Base-by-base conservation (phyloP, 2,797 vertebrate species). In the Macrochelys suwanniensis region DNA sequence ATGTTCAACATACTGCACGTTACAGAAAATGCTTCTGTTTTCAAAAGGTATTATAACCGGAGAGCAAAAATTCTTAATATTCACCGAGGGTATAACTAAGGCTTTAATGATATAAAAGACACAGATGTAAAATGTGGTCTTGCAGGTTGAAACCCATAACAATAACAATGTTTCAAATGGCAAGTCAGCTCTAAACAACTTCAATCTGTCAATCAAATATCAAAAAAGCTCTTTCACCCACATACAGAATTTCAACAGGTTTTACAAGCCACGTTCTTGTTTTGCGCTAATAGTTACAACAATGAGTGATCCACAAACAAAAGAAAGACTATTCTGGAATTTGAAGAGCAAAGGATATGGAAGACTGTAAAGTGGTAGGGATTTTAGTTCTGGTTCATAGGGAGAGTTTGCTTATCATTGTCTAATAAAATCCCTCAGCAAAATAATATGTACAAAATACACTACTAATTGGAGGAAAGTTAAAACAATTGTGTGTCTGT, bases 121-220 rank as follows among this genome's bases (percentile, higher is more conserved):
- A 94, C 51, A 79, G 87, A 86, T 1, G 11, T 89, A 97, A 19
- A 61, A 79, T 89, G 89, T 53, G 89, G 7, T 74, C 31, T 95
- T 97, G 88, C 93, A 97, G 84, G 85, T 94, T 91, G 93, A 94
- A 96, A 96, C 96, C 97, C 92, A 91, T 74, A 96, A 96, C 96
- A 98, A 98, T 98, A 98, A 98, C 97, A 98, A 93, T 94, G 93
- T 98, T 98, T 98, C 94, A 98, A 97, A 97, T 91, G 96, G 95
- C 94, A 97, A 96, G 85, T 91, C 81, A 98, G 93, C 93, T 97
- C 95, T 97, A 93, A 93, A 80, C 82, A 92, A 95, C 94, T 97
- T 97, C 74, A 95, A 88, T 90, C 81, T 97, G 94, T 92, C 95
- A 97, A 85, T 89, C 94, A 91, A 88, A 87, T 95, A 96, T 54